Evolutionary conservation across 2,113 vertebrate genomes (phyloP).

Genomic region (Poeciliopsis prolifica): DNA sequence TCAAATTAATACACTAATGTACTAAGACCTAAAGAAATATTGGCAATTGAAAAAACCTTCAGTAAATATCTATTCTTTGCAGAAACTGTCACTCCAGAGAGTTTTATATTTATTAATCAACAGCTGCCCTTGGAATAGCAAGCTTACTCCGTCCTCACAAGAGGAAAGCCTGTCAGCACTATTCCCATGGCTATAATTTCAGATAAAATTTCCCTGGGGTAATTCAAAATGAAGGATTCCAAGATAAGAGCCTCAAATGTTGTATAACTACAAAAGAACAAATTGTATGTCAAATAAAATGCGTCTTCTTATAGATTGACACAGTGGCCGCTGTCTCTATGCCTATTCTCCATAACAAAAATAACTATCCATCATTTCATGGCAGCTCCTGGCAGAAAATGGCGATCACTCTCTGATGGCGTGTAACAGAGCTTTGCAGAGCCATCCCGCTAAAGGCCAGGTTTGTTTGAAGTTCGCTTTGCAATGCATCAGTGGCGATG

Average conservation of each 20-base stretch:
- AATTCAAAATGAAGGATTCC: constrained; percentile 56
- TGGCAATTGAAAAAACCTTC: not conserved
- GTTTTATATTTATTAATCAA: constrained; percentile 11
- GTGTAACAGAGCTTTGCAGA: constrained; percentile 65
- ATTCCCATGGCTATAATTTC: constrained; percentile 65
- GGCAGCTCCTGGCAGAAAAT: constrained; percentile 59
- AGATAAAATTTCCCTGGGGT: constrained; percentile 60
- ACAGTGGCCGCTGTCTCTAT: not conserved
- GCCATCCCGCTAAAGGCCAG: constrained; percentile 71
- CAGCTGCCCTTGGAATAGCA: constrained; percentile 50
- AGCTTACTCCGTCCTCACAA: constrained; percentile 30
- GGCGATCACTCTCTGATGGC: constrained; percentile 65
- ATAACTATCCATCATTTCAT: constrained; percentile 25
- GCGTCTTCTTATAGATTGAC: constrained; percentile 22
- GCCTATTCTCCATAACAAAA: constrained; percentile 22
- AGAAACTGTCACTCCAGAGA: constrained; percentile 2
- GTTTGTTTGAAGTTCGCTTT: constrained; percentile 80
- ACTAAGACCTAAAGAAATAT: too few relatives aligned
- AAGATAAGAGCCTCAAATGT: constrained; percentile 46
- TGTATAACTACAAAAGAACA: constrained; percentile 45
- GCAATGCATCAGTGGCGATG: constrained; percentile 76
- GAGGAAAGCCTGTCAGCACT: constrained; percentile 63
- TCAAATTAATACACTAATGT: too few relatives aligned
- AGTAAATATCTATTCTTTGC: not conserved
- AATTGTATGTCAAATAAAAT: constrained; percentile 36